Percentiles rank a stretch among this genome's conserved stretches.
phyloP scores from a whole-genome alignment of 2,113 vertebrate species.

The Lethenteron reissneri region DNA sequence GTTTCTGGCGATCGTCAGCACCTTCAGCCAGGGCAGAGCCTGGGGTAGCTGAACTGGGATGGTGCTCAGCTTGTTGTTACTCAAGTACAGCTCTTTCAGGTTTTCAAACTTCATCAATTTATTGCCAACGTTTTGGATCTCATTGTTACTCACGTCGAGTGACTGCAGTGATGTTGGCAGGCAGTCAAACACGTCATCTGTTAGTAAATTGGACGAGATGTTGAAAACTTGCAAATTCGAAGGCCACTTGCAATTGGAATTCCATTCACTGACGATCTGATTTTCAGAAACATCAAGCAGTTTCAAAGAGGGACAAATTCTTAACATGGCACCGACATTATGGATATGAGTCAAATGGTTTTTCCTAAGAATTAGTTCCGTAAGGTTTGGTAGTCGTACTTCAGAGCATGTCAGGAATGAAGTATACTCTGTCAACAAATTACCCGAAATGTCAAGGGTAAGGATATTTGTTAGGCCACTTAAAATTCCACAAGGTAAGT shows the following conservation, averaged over 20 bases:
- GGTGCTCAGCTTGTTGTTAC: constrained; percentile 12
- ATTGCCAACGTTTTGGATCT: constrained; percentile 29
- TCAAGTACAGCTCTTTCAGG: constrained; percentile 42
- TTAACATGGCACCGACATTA: constrained; percentile 14
- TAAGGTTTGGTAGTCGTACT: constrained; percentile 24
- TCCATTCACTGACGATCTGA: constrained; percentile 28
- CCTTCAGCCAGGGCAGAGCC: neutral
- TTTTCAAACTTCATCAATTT: constrained; percentile 25
- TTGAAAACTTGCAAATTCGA: constrained; percentile 32
- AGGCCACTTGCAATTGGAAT: constrained; percentile 34
- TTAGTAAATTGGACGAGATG: constrained; percentile 30
- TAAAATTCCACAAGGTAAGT: constrained; percentile 23
- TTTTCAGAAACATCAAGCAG: constrained; percentile 42
- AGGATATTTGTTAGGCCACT: constrained; percentile 16
- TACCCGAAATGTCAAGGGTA: constrained; percentile 37
- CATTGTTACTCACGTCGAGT: constrained; percentile 32
- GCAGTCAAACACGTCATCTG: constrained; percentile 24
- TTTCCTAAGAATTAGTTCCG: constrained; percentile 20
- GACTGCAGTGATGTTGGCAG: constrained; percentile 31
- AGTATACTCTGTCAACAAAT: constrained; percentile 27
- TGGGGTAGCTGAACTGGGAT: neutral
- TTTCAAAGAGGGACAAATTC: constrained; percentile 25
- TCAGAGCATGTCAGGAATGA: constrained; percentile 9
- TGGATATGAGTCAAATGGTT: constrained; percentile 25
- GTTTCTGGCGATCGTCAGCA: constrained; percentile 34